A percentile compares a stretch with the other conserved stretches of the same genome.
Conservation (phyloP, 2,797 vertebrate genomes). For the Sebastes itinus region DNA sequence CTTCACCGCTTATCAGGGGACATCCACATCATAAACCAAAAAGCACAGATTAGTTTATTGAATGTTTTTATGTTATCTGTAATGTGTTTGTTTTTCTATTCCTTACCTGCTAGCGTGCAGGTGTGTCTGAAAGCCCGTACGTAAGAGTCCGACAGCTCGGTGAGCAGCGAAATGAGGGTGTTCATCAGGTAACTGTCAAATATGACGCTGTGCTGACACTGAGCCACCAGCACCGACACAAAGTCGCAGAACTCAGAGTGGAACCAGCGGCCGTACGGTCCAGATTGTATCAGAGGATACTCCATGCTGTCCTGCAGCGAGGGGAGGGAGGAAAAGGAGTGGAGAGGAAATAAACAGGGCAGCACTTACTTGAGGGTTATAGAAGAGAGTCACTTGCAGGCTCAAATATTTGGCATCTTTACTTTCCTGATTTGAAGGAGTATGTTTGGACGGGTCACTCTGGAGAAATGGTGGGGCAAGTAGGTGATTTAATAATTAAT, state of each 20-base stretch:
- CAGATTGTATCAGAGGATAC: conserved; percentile 89
- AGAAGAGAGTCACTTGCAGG: not conserved
- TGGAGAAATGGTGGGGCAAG: not conserved
- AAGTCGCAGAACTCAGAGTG: conserved; percentile 91
- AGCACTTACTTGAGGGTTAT: not conserved
- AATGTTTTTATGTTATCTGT: not conserved
- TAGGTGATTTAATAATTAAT: not conserved
- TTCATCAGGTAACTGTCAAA: conserved; percentile 91
- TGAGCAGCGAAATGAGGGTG: conserved; percentile 88
- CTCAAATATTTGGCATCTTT: not conserved
- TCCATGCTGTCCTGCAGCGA: conserved; percentile 84
- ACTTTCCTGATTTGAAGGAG: conserved; percentile 2
- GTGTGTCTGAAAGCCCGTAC: conserved; percentile 93
- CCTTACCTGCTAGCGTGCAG: conserved; percentile 90
- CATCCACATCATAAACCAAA: not conserved
- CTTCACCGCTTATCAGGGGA: conserved; percentile 84
- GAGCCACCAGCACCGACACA: conserved; percentile 87
- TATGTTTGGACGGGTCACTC: not conserved
- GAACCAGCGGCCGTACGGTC: conserved; percentile 90
- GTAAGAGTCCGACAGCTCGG: conserved; percentile 87
- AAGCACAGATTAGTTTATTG: not conserved
- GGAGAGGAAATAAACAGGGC: not conserved
- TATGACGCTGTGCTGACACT: conserved; percentile 88
- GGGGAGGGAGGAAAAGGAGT: not conserved
- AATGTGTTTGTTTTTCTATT: not conserved